Percentiles rank a stretch among this genome's conserved stretches.
phyloP scores from a whole-genome alignment of 2,797 vertebrate genomes.

The Gymnodraco acuticeps region DNA sequence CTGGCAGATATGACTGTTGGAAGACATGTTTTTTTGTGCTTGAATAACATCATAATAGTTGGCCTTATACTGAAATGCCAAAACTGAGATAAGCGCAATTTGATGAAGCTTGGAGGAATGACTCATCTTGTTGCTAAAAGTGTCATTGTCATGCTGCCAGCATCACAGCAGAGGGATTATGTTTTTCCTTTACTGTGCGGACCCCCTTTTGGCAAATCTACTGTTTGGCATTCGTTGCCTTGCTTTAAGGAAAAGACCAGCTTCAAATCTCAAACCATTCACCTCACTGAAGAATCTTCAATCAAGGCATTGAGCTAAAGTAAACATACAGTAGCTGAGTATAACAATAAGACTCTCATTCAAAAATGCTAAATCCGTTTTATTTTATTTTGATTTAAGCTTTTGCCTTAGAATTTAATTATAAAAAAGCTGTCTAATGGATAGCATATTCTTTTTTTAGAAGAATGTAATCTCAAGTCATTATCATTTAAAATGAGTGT shows the following conservation, averaged over 20 bases:
- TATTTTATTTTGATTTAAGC: background rate
- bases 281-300: background rate
- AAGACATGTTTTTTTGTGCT: constrained; percentile 10
- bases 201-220: background rate
- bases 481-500: background rate
- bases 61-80: background rate
- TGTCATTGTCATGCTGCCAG: background rate
- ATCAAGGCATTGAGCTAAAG: too few relatives aligned
- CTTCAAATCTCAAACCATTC: constrained; percentile 13
- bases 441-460: background rate
- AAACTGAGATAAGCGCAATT: constrained; percentile 11
- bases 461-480: background rate
- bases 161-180: background rate
- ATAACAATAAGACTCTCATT: too few relatives aligned
- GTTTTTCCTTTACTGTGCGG: constrained; percentile 7
- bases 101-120: constrained; percentile 16
- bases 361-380: too few relatives aligned
- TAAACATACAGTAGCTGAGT: too few relatives aligned
- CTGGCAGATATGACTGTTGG: constrained; percentile 22
- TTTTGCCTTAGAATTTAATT: background rate
- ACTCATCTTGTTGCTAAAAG: constrained; percentile 7
- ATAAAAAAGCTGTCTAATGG: too few relatives aligned
- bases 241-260: background rate
- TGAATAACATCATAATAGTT: constrained; percentile 16
- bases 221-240: background rate